Evolutionary conservation across 2,797 vertebrate species (phyloP).

Genomic region (Tragopan temminckii): DNA sequence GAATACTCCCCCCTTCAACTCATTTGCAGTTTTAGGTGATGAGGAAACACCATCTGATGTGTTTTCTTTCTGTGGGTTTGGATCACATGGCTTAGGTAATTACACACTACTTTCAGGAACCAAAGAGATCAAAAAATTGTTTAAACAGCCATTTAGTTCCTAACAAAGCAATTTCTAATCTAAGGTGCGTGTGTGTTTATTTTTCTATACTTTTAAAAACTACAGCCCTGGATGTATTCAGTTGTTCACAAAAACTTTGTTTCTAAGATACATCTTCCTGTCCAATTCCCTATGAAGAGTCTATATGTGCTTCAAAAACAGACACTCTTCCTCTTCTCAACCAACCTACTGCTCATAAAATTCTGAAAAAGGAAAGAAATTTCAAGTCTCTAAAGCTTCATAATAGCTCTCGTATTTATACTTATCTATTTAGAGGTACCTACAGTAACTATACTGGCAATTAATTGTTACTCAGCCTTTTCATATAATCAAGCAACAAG

Average conservation of each 20-base stretch:
- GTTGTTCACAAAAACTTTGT: not conserved
- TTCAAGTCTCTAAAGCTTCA: not conserved
- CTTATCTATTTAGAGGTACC: not conserved
- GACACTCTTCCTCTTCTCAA: not conserved
- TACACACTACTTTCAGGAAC: not conserved
- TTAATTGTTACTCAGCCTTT: not conserved
- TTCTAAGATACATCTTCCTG: not conserved
- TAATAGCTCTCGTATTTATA: not conserved
- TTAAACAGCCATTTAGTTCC: not conserved
- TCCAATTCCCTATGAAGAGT: not conserved
- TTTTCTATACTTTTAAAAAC: not conserved
- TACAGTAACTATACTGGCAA: not conserved
- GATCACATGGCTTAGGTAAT: not conserved
- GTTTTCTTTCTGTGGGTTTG: not conserved
- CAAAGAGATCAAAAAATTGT: not conserved
- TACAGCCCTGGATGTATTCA: not conserved
- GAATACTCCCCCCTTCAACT: not conserved
- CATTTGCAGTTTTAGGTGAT: not conserved
- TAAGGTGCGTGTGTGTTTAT: not conserved
- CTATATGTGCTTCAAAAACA: not conserved
- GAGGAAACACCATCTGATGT: not conserved
- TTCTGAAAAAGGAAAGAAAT: not conserved
- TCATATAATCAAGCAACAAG: not conserved
- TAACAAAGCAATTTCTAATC: not conserved
- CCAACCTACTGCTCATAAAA: not conserved